Percentiles rank a stretch among this genome's conserved stretches.
Evolutionary conservation across 2,797 vertebrate species (phyloP).

Genomic region (Hyperoplus immaculatus): DNA sequence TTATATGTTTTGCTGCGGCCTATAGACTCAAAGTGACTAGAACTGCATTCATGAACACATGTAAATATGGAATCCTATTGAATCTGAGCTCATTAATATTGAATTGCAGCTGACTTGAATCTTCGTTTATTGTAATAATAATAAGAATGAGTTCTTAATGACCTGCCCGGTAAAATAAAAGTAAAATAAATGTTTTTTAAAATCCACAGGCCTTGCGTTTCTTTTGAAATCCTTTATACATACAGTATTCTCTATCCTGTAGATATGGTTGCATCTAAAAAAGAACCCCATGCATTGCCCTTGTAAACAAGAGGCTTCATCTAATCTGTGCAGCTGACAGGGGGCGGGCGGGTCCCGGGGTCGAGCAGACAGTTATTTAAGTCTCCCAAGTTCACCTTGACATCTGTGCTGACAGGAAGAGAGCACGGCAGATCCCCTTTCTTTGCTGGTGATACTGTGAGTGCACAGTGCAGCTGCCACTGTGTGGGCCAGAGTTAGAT

Average conservation of each 20-base stretch:
- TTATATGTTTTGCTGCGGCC: too few relatives aligned
- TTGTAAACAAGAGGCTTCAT: conserved; percentile 78
- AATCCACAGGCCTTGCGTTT: conserved; percentile 33
- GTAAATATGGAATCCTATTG: background rate
- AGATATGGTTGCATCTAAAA: conserved; percentile 61
- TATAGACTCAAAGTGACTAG: background rate
- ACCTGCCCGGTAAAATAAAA: too few relatives aligned
- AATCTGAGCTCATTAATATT: background rate
- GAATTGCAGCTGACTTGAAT: background rate
- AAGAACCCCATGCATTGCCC: conserved; percentile 46
- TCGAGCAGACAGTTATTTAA: conserved; percentile 83
- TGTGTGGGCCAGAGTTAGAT: conserved; percentile 38
- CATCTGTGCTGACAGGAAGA: conserved; percentile 87
- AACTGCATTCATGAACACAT: background rate
- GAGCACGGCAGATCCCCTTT: conserved; percentile 83
- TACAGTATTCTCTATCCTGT: conserved; percentile 24
- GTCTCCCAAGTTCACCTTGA: conserved; percentile 88
- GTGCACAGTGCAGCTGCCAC: conserved; percentile 85
- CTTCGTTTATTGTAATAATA: background rate
- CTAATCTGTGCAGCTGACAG: conserved; percentile 70
- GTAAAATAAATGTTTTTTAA: background rate
- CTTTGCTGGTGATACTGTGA: conserved; percentile 76
- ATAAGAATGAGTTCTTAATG: too few relatives aligned
- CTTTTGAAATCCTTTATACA: conserved; percentile 25
- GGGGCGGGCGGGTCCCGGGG: conserved; percentile 54